Base-by-base conservation (phyloP, 2,888 invertebrate species). In the Drosophila prolongata region DNA sequence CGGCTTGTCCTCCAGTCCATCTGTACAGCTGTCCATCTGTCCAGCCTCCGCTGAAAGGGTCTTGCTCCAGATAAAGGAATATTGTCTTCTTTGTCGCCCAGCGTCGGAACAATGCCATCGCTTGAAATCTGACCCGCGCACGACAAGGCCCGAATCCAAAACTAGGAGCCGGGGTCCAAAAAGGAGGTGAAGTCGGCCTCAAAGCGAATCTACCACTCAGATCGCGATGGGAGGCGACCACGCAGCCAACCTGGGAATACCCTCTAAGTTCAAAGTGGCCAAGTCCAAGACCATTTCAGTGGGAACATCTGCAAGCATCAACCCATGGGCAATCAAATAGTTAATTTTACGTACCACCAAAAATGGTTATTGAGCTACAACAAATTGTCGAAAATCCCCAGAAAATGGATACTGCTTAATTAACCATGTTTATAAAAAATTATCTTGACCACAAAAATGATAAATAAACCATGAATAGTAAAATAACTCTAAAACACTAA, bases 41-140 rank as follows among this genome's bases (percentile, higher is more conserved):
- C 5, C 9, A 16, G 13, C 16, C 3, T 3, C 16, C 14, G 3
- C 13, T 30, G 49, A 11, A 65, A 30, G 47, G 66, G 19, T 46
- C 34, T 27, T 65, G 59, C 53, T 43, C 55, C 46, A 77, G 49
- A 40, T 69, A 53, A 53, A 47, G 24, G 56, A 59, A 54, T 66
- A 64, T 70, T 86, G 77, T 88, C 69, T 84, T 75, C 71, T 14
- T 47, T 34, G 77, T 77, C 70, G 71, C 68, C 30, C 30, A 16
- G 47, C 3, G 6, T 10, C 11, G 8, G 24, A 49, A 56, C 46
- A 56, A 46, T 44, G 43, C 56, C 59, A 43, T 43, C 47, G 53
- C 11, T 47, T 86, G 82, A 80, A 88, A 82, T 80, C 54, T 27
- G 89, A 82, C 55, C 66, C 60, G 78, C 58, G 60, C 88, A 73